These are phyloP conservation scores for Colinus virginianus DNA, from an alignment of 2,113 vertebrate genomes.

Conservation along the genomic window DNA sequence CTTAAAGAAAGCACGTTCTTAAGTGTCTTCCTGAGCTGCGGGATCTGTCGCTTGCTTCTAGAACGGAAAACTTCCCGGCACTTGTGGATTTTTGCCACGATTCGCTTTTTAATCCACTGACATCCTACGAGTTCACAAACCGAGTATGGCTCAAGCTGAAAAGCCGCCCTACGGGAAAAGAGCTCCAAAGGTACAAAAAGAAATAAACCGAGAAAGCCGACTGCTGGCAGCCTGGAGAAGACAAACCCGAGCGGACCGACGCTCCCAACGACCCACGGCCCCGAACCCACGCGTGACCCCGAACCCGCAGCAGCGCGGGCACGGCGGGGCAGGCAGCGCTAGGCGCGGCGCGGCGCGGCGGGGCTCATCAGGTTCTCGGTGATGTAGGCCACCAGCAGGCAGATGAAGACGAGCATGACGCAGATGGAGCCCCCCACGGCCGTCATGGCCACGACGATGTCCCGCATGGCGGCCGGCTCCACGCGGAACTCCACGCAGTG, in stretches of 20 bases:
- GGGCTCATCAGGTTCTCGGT: conserved; percentile 92
- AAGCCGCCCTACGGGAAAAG: background rate
- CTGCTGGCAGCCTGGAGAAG: fast-evolving
- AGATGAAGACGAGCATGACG: conserved; percentile 98
- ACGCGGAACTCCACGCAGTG: conserved; percentile 92
- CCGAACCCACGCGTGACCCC: background rate
- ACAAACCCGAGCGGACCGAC: background rate
- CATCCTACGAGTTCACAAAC: background rate
- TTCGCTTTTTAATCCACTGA: background rate
- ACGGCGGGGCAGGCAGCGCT: background rate
- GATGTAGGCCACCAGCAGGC: conserved; percentile 95
- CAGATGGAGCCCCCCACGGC: conserved; percentile 97
- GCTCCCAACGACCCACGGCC: background rate
- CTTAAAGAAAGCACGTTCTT: background rate
- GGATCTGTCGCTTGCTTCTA: background rate
- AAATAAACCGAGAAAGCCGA: too few species aligned
- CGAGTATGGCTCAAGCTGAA: fast-evolving
- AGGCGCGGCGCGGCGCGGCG: background rate
- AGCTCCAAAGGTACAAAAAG: background rate
- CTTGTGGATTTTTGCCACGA: background rate
- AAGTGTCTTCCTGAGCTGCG: background rate
- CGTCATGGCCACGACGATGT: conserved; percentile 97
- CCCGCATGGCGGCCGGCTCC: conserved; percentile 90
- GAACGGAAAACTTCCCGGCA: background rate
- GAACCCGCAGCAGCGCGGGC: too few species aligned